phyloP scores from a whole-genome alignment of 2,113 vertebrate species.

The Cepphus grylle region DNA sequence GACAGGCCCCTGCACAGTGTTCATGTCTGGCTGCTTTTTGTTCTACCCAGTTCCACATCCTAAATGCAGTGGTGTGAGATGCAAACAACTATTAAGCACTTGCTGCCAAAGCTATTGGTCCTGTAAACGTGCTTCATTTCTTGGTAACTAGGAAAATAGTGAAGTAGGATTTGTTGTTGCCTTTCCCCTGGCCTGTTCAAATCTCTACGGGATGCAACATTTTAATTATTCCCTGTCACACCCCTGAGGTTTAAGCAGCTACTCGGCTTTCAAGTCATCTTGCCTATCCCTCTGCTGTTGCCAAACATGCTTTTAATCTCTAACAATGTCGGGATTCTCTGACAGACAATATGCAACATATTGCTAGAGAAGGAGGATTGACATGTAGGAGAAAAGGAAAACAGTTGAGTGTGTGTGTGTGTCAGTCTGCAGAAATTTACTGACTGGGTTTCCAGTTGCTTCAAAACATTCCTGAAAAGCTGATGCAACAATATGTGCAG shows the following conservation, averaged over 20 bases:
- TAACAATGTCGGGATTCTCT: slow-evolving; percentile 2
- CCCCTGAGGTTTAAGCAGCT: slow-evolving; percentile 4
- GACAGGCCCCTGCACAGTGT: background rate
- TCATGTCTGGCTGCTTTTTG: background rate
- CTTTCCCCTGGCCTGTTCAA: background rate
- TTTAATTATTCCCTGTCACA: slow-evolving; percentile 50
- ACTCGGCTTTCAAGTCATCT: slow-evolving; percentile 30
- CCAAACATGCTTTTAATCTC: slow-evolving; percentile 16
- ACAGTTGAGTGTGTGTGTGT: background rate
- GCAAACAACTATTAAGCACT: background rate
- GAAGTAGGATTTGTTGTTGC: background rate
- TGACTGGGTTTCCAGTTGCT: background rate
- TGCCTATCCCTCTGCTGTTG: slow-evolving; percentile 12
- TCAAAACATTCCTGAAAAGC: background rate
- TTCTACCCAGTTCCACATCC: background rate
- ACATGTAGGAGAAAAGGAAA: background rate
- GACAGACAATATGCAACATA: background rate
- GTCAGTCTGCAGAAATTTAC: slow-evolving; percentile 7
- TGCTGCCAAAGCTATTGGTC: background rate
- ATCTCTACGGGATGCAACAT: background rate
- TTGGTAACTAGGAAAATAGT: background rate
- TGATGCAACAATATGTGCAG: background rate
- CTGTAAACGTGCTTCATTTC: background rate
- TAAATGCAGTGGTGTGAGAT: background rate
- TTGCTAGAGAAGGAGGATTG: background rate